These are phyloP conservation scores for Chrysochloris asiatica DNA, from an alignment of 2,113 vertebrate genomes.

Conservation along the genomic window DNA sequence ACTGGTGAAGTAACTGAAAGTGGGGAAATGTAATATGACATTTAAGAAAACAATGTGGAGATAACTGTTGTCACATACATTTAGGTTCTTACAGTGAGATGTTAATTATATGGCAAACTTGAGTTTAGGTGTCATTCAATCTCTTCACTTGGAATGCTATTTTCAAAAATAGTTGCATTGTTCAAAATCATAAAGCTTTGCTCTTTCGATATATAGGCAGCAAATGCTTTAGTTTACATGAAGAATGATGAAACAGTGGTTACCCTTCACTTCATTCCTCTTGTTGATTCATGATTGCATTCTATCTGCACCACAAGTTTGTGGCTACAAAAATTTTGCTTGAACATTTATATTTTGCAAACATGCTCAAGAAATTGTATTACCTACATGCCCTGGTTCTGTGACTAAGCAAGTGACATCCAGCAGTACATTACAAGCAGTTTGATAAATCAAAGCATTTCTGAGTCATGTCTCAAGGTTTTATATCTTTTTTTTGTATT, in stretches of 20 bases:
- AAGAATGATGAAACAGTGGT: constrained; percentile 42
- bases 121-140: constrained; percentile 15
- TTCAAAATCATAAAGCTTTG: constrained; percentile 6
- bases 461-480: neutral
- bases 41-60: constrained; percentile 18
- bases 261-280: constrained; percentile 57
- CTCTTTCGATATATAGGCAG: neutral
- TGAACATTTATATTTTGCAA: constrained; percentile 64
- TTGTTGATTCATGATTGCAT: constrained; percentile 58
- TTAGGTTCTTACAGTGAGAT: neutral
- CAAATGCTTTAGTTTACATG: neutral
- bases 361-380: constrained; percentile 25
- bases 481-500: constrained; percentile 13
- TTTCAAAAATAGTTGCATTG: constrained; percentile 32
- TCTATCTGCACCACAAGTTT: neutral
- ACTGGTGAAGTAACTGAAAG: neutral
- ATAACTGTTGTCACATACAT: neutral
- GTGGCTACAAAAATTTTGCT: constrained; percentile 36
- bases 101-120: neutral
- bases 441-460: neutral
- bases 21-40: neutral
- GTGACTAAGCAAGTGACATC: constrained; percentile 52
- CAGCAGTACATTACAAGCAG: neutral
- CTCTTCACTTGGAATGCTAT: constrained; percentile 35
- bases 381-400: constrained; percentile 1